phyloP scores from a whole-genome alignment of 2,888 invertebrate species.

The Neoaliturus tenellus region DNA sequence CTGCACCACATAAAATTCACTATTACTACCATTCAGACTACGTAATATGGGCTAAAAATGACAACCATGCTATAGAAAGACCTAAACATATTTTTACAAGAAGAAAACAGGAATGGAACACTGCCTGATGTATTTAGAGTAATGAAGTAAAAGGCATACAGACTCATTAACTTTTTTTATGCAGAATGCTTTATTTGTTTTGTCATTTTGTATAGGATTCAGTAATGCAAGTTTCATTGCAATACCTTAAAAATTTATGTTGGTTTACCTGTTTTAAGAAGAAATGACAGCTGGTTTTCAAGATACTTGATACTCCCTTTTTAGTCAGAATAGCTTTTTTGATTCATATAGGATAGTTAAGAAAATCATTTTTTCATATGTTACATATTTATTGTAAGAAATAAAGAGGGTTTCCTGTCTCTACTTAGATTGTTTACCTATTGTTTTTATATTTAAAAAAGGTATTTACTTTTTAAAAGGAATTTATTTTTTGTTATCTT shows the following conservation, averaged over 20 bases:
- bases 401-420: conserved; percentile 38
- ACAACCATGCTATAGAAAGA: too few species aligned
- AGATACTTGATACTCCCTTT: background rate
- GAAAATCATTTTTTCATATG: background rate
- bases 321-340: too few species aligned
- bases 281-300: conserved; percentile 45
- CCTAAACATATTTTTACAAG: too few species aligned
- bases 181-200: conserved; percentile 45
- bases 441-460: too few species aligned
- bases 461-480: too few species aligned
- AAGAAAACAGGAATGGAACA: too few species aligned
- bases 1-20: too few species aligned
- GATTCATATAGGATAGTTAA: background rate
- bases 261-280: conserved; percentile 50
- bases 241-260: conserved; percentile 48
- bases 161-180: conserved; percentile 48
- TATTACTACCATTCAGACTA: too few species aligned
- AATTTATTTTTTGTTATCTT: too few species aligned
- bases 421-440: background rate
- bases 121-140: too few species aligned
- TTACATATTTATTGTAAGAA: conserved; percentile 34
- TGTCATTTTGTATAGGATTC: conserved; percentile 38
- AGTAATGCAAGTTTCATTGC: conserved; percentile 7
- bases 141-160: conserved; percentile 43
- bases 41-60: too few species aligned